A percentile compares a stretch with the other conserved stretches of the same genome.
Conservation (phyloP, 2,113 vertebrate species). For the Cettia cetti region DNA sequence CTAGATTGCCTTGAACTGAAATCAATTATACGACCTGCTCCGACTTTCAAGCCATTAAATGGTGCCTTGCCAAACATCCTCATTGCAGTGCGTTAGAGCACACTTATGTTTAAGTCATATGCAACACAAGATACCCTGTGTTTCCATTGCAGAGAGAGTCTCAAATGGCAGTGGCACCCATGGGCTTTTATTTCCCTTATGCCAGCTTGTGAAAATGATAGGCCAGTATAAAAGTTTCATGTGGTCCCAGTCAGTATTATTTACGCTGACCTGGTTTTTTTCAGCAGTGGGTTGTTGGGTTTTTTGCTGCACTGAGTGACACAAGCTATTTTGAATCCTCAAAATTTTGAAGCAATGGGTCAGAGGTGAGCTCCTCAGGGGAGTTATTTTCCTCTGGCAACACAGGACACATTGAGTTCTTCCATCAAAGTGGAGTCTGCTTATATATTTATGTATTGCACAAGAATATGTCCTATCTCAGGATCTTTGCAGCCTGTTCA, state of each 20-base stretch:
- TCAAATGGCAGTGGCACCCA: conserved; percentile 41
- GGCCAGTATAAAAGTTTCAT: conserved; percentile 69
- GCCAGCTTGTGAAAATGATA: conserved; percentile 67
- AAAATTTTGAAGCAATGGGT: conserved; percentile 13
- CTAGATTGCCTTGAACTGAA: not conserved
- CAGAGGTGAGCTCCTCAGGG: not conserved
- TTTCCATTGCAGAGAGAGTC: conserved; percentile 70
- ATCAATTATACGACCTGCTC: not conserved
- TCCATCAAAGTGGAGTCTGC: conserved; percentile 31
- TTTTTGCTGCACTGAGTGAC: not conserved
- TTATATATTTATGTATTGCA: conserved; percentile 44
- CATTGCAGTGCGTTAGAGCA: conserved; percentile 68
- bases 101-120: conserved; percentile 82
- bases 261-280: conserved; percentile 59
- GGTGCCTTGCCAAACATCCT: conserved; percentile 34
- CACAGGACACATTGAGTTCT: not conserved
- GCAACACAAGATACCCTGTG: conserved; percentile 66
- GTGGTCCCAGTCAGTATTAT: conserved; percentile 29
- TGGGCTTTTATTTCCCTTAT: conserved; percentile 52
- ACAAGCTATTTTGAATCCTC: not conserved
- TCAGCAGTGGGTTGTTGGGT: not conserved
- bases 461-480: conserved; percentile 52
- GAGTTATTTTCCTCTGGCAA: conserved; percentile 11
- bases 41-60: conserved; percentile 3
- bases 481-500: conserved; percentile 63